phyloP scores from a whole-genome alignment of 2,797 vertebrate species.

The Limnodromus scolopaceus region DNA sequence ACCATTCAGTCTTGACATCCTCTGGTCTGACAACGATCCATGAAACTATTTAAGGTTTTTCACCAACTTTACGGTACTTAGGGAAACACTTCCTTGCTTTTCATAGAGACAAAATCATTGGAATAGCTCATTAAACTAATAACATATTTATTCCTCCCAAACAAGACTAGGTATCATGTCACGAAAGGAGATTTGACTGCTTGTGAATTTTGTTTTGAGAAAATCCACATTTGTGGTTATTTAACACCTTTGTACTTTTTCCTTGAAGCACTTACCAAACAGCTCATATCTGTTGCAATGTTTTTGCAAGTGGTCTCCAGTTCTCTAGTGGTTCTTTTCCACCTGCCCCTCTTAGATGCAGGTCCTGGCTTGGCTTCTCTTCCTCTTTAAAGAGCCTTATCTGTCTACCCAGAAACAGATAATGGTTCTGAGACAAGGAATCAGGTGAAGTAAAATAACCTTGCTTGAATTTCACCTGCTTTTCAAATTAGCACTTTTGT shows the following conservation, averaged over 20 bases:
- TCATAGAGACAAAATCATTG: not conserved
- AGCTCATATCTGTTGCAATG: not conserved
- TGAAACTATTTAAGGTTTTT: not conserved
- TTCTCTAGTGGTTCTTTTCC: not conserved
- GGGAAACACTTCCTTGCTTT: not conserved
- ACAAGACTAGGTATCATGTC: not conserved
- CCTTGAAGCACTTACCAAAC: not conserved
- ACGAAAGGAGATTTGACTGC: not conserved
- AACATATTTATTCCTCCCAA: not conserved
- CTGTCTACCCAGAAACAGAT: not conserved
- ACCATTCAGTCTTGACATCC: not conserved
- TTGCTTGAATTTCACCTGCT: not conserved
- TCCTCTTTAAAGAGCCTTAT: not conserved
- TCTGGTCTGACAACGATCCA: constrained; percentile 10
- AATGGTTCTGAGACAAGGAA: not conserved
- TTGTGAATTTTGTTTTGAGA: not conserved
- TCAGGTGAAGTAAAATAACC: not conserved
- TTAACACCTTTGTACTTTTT: not conserved
- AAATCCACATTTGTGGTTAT: not conserved
- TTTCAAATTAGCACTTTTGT: not conserved
- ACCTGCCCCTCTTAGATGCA: not conserved
- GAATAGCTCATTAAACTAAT: not conserved
- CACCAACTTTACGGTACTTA: not conserved
- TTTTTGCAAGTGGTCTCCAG: not conserved
- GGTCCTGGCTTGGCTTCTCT: not conserved